A percentile compares a stretch with the other conserved stretches of the same genome.
Evolutionary conservation across 2,797 vertebrate genomes (phyloP).

Genomic region (Oophaga sylvatica): DNA sequence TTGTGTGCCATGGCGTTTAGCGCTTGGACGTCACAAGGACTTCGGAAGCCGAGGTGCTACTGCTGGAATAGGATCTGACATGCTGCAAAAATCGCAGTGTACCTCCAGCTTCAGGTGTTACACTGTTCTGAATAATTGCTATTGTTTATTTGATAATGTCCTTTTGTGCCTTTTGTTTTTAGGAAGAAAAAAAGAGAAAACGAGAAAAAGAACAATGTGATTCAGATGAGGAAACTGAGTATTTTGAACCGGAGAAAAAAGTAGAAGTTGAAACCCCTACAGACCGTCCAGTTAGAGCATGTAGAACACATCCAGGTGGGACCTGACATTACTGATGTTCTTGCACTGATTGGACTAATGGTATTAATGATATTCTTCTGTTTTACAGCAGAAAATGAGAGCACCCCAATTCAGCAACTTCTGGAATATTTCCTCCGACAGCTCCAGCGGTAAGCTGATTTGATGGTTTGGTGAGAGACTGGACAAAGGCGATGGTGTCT

Average conservation of each 20-base stretch:
- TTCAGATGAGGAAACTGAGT: constrained; percentile 83
- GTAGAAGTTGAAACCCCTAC: constrained; percentile 81
- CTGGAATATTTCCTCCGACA: constrained; percentile 96
- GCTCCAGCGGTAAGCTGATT: constrained; percentile 84
- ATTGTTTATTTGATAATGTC: not conserved
- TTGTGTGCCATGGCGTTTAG: too few relatives aligned
- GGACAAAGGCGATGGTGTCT: too few relatives aligned
- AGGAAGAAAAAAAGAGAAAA: constrained; percentile 97
- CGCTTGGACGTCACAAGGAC: too few relatives aligned
- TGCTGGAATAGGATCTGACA: too few relatives aligned
- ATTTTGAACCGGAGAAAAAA: constrained; percentile 81
- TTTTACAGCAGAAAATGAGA: constrained; percentile 84
- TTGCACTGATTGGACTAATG: not conserved
- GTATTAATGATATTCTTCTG: constrained; percentile 46
- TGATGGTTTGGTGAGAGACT: too few relatives aligned
- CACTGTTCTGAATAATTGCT: not conserved
- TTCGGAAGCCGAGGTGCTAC: too few relatives aligned
- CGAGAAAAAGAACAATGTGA: constrained; percentile 92
- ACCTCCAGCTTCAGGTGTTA: not conserved
- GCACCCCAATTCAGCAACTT: constrained; percentile 91
- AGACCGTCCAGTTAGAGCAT: constrained; percentile 88
- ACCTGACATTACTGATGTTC: not conserved
- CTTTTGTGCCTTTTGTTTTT: not conserved
- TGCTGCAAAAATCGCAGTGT: too few relatives aligned
- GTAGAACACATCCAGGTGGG: constrained; percentile 90